These are phyloP conservation scores for Lepas anatifera DNA, from an alignment of 2,888 invertebrate genomes.

Conservation along the genomic window DNA sequence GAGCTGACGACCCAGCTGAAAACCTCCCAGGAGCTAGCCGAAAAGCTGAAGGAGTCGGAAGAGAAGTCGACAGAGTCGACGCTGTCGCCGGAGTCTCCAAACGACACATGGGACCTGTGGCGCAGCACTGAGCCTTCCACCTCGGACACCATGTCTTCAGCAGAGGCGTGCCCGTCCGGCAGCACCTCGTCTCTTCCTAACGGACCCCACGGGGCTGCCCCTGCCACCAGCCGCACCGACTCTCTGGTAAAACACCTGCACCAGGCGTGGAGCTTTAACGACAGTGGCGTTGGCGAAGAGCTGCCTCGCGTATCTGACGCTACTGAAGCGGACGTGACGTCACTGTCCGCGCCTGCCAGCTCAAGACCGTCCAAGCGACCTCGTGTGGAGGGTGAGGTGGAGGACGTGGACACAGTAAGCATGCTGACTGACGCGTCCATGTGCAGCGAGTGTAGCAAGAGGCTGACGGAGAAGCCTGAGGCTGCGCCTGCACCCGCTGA, in stretches of 20 bases:
- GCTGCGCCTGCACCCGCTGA: too few relatives aligned
- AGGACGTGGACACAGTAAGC: neutral
- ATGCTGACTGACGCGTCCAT: neutral
- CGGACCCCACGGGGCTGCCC: neutral
- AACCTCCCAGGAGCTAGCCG: neutral
- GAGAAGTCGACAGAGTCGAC: neutral
- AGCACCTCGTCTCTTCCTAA: neutral
- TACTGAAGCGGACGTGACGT: neutral
- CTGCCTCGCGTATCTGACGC: neutral
- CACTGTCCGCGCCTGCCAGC: neutral
- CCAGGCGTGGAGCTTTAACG: slow-evolving; percentile 6
- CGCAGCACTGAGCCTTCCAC: neutral
- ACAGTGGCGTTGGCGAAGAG: neutral
- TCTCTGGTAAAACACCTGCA: neutral
- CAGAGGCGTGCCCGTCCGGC: neutral
- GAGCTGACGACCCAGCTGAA: neutral
- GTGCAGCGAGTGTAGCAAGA: neutral
- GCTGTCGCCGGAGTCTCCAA: too few relatives aligned
- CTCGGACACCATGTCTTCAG: neutral
- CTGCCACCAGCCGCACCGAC: neutral
- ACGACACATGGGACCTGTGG: neutral
- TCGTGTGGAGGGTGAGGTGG: neutral
- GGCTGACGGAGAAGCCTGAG: neutral
- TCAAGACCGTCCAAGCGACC: neutral
- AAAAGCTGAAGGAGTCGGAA: neutral